Conservation (phyloP, 1,140 invertebrate species). For the Lycorma delicatula region DNA sequence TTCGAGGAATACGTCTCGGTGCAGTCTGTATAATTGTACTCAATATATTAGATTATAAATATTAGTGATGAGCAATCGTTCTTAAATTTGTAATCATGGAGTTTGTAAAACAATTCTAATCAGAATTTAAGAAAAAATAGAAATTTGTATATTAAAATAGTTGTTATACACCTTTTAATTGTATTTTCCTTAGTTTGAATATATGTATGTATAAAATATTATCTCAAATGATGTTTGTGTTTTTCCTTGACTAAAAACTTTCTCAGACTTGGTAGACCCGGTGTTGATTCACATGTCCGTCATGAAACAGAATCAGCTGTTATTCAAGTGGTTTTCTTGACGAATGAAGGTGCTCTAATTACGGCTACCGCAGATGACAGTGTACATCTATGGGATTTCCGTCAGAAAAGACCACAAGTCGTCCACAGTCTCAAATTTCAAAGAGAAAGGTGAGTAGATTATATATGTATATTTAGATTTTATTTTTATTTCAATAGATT, state of each 20-base stretch:
- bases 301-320: conserved; percentile 78
- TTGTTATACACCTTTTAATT: too few relatives aligned
- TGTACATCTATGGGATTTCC: conserved; percentile 94
- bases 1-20: too few relatives aligned
- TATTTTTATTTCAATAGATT: background rate
- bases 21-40: too few relatives aligned
- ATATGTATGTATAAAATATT: too few relatives aligned
- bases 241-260: conserved; percentile 36
- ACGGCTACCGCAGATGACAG: conserved; percentile 91
- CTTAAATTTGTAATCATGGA: too few relatives aligned
- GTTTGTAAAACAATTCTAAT: too few relatives aligned
- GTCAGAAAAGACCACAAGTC: conserved; percentile 89
- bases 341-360: conserved; percentile 93
- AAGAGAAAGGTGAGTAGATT: conserved; percentile 77
- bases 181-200: too few relatives aligned
- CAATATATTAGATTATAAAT: too few relatives aligned
- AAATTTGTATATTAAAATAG: too few relatives aligned
- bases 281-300: conserved; percentile 86
- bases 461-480: background rate
- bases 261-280: conserved; percentile 80
- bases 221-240: too few relatives aligned
- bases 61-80: too few relatives aligned
- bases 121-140: too few relatives aligned
- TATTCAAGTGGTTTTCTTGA: conserved; percentile 82
- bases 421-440: conserved; percentile 95